phyloP scores from a whole-genome alignment of 2,888 invertebrate species.

The Hypselothyrea guttata region DNA sequence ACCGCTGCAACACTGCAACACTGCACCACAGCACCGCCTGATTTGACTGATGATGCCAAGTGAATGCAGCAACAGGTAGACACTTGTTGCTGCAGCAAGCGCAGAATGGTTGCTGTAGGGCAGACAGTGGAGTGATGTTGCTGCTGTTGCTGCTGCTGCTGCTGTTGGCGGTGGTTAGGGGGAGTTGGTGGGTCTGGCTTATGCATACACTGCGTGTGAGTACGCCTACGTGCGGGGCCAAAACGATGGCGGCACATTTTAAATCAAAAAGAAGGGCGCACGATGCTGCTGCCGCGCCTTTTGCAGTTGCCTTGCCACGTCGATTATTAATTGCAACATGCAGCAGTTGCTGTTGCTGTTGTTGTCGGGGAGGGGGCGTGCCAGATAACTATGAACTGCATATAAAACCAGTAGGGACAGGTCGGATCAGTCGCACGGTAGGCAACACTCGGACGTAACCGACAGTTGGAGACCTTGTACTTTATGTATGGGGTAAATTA shows the following conservation, averaged over 20 bases:
- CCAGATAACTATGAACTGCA: conserved; percentile 44
- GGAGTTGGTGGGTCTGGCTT: neutral
- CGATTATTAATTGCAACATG: conserved; percentile 74
- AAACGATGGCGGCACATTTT: conserved; percentile 67
- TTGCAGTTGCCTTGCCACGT: conserved; percentile 49
- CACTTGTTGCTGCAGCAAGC: no score
- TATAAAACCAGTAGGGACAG: no score
- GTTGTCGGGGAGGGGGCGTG: conserved; percentile 25
- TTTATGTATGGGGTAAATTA: no score
- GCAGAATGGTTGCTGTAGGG: neutral
- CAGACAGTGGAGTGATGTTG: conserved; percentile 7
- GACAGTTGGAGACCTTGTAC: no score
- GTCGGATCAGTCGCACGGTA: no score
- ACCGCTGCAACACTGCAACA: no score
- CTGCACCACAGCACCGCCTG: conserved; percentile 4
- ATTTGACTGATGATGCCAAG: conserved; percentile 59
- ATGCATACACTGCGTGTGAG: conserved; percentile 54
- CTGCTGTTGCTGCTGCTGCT: conserved; percentile 2
- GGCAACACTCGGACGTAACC: no score
- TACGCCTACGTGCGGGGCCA: conserved; percentile 65
- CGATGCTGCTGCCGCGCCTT: conserved; percentile 47
- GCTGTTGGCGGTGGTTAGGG: neutral
- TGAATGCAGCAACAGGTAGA: conserved; percentile 27
- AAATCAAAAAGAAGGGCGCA: conserved; percentile 75
- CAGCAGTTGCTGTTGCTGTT: conserved; percentile 28